Percentiles rank a stretch among this genome's conserved stretches.
Conservation (phyloP, 2,113 vertebrate genomes). For the Myrmecophaga tridactyla region DNA sequence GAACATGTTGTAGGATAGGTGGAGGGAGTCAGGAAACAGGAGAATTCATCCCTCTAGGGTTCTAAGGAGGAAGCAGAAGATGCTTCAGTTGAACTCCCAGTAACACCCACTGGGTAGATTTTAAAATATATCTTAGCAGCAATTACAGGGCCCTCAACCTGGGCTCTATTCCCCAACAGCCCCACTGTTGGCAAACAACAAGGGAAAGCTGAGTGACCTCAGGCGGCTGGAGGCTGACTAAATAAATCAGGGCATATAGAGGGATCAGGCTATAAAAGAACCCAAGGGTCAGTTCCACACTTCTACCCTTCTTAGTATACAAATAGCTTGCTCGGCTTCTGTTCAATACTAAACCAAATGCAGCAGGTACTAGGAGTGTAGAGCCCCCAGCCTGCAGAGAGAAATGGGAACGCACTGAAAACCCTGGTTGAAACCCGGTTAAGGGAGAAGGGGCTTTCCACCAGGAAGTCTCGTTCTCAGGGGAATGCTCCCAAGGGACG, state of each 20-base stretch:
- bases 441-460: background rate
- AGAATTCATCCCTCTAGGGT: conserved; percentile 59
- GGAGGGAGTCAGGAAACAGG: conserved; percentile 27
- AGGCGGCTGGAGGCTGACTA: background rate
- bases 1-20: background rate
- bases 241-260: background rate
- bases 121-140: conserved; percentile 32
- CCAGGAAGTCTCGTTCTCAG: background rate
- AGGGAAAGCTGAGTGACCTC: background rate
- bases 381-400: background rate
- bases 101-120: conserved; percentile 16
- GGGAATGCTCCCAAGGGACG: background rate
- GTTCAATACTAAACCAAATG: background rate
- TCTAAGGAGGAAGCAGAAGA: conserved; percentile 54
- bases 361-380: background rate
- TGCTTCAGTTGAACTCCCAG: conserved; percentile 57
- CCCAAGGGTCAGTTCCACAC: background rate
- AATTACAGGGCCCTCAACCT: background rate
- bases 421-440: background rate
- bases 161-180: background rate
- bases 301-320: background rate
- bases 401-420: background rate
- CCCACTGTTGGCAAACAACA: background rate
- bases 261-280: background rate
- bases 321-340: background rate